Evolutionary conservation across 2,113 vertebrate species (phyloP).

Genomic region (Zosterops japonicus): DNA sequence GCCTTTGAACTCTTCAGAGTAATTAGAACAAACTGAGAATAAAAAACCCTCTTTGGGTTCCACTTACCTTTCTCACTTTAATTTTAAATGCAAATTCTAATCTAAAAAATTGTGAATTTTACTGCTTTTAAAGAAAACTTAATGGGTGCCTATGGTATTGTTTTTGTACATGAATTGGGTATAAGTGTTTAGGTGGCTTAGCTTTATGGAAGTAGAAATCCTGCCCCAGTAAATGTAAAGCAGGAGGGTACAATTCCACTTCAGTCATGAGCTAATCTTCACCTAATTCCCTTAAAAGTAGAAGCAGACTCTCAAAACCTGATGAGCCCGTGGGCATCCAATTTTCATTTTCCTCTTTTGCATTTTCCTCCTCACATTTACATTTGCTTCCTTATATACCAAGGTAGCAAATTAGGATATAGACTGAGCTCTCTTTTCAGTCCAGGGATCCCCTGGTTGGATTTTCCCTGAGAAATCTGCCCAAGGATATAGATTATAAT

Average conservation of each 20-base stretch:
- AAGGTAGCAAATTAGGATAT: background rate
- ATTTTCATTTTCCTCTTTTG: conserved; percentile 14
- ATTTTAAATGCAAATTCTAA: background rate
- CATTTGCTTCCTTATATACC: background rate
- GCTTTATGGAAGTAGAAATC: background rate
- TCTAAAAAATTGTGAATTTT: background rate
- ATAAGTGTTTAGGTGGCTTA: background rate
- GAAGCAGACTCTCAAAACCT: background rate
- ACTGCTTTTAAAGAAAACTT: background rate
- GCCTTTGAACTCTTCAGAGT: background rate
- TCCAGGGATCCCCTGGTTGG: background rate
- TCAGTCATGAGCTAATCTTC: background rate
- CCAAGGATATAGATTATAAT: background rate
- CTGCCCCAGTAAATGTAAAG: background rate
- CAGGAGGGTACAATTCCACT: background rate
- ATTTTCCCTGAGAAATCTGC: conserved; percentile 14
- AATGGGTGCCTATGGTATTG: background rate
- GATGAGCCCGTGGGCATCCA: background rate
- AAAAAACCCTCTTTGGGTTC: background rate
- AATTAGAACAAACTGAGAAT: background rate
- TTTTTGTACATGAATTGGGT: background rate
- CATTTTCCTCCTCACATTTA: background rate
- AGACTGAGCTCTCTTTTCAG: background rate
- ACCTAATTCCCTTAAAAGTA: conserved; percentile 20
- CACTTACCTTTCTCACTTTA: background rate